Conservation (phyloP, 2,888 invertebrate species). For the Epiblema foenella region DNA sequence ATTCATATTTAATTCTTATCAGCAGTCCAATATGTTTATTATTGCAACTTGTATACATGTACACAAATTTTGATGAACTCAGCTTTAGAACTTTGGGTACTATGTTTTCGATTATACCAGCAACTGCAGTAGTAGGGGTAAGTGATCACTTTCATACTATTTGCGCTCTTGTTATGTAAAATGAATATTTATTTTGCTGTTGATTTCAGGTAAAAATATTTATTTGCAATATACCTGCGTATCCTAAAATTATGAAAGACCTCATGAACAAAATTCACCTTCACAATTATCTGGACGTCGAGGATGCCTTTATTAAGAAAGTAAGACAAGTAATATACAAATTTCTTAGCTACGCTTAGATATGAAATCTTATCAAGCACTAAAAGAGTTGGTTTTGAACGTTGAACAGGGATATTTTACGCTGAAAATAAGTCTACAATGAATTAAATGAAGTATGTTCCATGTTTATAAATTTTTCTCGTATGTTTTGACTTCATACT, state of each 20-base stretch:
- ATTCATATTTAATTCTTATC: background rate
- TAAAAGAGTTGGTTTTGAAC: no score
- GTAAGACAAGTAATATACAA: slow-evolving; percentile 26
- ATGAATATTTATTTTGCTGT: no score
- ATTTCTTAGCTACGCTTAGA: no score
- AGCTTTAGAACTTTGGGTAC: slow-evolving; percentile 34
- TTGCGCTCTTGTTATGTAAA: no score
- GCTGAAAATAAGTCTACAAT: no score
- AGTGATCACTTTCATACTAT: background rate
- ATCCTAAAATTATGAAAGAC: slow-evolving; percentile 49
- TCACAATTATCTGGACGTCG: slow-evolving; percentile 46
- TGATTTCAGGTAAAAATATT: slow-evolving; percentile 22
- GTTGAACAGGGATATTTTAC: no score
- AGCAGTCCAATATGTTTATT: background rate
- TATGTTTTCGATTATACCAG: slow-evolving; percentile 39
- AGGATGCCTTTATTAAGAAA: slow-evolving; percentile 35
- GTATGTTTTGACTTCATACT: no score
- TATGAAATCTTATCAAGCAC: no score
- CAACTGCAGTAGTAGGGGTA: slow-evolving; percentile 14
- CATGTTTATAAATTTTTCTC: no score
- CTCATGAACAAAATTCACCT: slow-evolving; percentile 54
- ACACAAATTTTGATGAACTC: slow-evolving; percentile 19
- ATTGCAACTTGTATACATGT: slow-evolving; percentile 27
- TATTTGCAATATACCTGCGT: slow-evolving; percentile 26
- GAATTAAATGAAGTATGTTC: no score